Evolutionary conservation across 2,113 vertebrate species (phyloP), one percentile per base, ranked within the genome.

Genomic region (Oriolus oriolus): DNA sequence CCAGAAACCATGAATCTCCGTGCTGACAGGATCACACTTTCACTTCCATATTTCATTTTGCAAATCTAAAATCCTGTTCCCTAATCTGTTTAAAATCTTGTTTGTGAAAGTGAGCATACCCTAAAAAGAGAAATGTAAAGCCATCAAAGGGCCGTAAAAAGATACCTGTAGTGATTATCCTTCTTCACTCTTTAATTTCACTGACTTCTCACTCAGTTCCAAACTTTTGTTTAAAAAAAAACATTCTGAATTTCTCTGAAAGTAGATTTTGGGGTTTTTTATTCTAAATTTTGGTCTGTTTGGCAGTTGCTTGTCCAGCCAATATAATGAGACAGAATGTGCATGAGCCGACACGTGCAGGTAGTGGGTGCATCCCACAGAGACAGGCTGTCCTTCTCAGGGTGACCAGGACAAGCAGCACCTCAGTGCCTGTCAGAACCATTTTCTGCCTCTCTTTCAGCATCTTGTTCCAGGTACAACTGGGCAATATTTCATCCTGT

Each of bases 251-350:
- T 76, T 82, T 61, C 22, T 57, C 45, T 31, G 13, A 33, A 79
- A 77, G 30, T 35, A 60, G 57, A 71, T 66, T 15, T 13, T 44
- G 8, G 24, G 8, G 6, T 11, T 18, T 50, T 83, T 88, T 69
- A 52, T 45, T 92, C 54, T 53, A 42, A 86, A 54, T 23, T 24
- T 4, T 39, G 23, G 27, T 16, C 21, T 76, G 7, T 69, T 59
- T 66, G 63, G 33, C 28, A 57, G 15, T 54, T 82, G 22, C 11
- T 73, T 50, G 24, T 60, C n/a, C 91, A 92, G 56, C 10, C 35
- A 42, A 47, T 4, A 13, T 3, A 49, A 9, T 3, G 13, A 7
- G 26, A 41, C 16, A 53, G 56, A n/a, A 52, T 0, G 8, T 16
- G 49, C 66, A 35, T 0, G 6, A 66, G 49, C 37, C 70, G 42